Evolutionary conservation across 2,888 invertebrate species (phyloP).

Genomic region (Mystacides longicornis): DNA sequence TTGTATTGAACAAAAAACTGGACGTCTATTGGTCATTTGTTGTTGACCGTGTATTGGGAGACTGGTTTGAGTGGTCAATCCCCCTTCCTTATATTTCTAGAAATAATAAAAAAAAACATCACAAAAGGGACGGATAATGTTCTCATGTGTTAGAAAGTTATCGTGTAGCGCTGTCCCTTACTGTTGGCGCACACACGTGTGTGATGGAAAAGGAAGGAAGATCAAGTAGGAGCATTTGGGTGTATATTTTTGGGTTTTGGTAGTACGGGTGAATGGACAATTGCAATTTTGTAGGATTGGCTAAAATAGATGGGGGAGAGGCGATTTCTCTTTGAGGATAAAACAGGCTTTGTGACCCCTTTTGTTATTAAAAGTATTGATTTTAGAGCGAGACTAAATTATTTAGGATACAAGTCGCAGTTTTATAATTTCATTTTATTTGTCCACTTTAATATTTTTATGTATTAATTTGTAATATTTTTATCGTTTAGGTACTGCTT

Average conservation of each 20-base stretch:
- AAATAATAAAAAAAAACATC: conserved; percentile 9
- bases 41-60: conserved; percentile 29
- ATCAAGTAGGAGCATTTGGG: neutral
- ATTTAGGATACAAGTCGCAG: no score
- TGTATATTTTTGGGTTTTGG: conserved; percentile 5
- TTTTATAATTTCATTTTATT: no score
- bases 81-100: conserved; percentile 21
- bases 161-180: neutral
- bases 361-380: conserved; percentile 24
- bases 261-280: conserved; percentile 24
- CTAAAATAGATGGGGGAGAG: conserved; percentile 23
- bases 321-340: conserved; percentile 24
- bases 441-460: no score
- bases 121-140: neutral
- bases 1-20: conserved; percentile 8
- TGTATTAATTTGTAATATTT: no score
- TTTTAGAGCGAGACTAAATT: conserved; percentile 16
- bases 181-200: neutral
- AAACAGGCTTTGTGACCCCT: conserved; percentile 22
- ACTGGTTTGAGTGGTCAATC: conserved; percentile 44
- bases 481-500: no score
- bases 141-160: conserved; percentile 4
- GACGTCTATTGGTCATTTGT: conserved; percentile 21
- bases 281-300: conserved; percentile 26
- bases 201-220: neutral